Base-by-base conservation (phyloP, 2,888 invertebrate genomes). In the Crioceris asparagi region DNA sequence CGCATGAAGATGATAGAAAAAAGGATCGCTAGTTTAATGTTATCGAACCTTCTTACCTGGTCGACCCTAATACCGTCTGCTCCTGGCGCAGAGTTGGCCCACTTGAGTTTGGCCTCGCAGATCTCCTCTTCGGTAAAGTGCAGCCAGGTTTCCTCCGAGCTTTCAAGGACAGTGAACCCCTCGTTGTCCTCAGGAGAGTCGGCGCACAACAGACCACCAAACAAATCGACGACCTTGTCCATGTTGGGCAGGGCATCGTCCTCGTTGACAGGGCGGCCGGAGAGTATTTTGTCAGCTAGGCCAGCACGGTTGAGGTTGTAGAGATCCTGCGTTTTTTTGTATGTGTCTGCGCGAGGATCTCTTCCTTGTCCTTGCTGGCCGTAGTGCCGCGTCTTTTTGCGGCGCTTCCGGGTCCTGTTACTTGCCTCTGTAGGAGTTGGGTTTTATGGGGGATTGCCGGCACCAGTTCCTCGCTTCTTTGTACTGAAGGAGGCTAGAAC, bases 11-110 rank as follows among this genome's bases (percentile, higher is more conserved):
- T 30, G 2, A 29, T 21, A 5, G 21, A 19, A 18, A 21, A 29
- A 4, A 29, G 15, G 2, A 36, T n/a, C 5, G 29, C 21, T 5
- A 30, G 16, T 10, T 5, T 17, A 4, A n/a, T 8, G 17, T 36
- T 21, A 10, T 17, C n/a, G 1, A 14, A 6, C 12, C 4, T 16
- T 11, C 19, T 36, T 7, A 30, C 29, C n/a, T 15, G n/a, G 6
- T 15, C 16, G 4, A 30, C 21, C 7, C 15, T 12, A 4, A 36
- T 8, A 5, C 30, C 36, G 23, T 35, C 29, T 2, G 19, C 11
- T 8, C 38, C 38, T 1, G 38, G 29, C 1, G 33, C 32, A 4
- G 33, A 34, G 23, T 38, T 38, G 1, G 33, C 6, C 38, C 38
- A 38, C 15, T 6, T 16, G 18, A 12, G 4, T 10, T 33, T 29